A percentile compares a stretch with the other conserved stretches of the same genome.
phyloP scores from a whole-genome alignment of 2,797 vertebrate genomes.

The Notamacropus eugenii region DNA sequence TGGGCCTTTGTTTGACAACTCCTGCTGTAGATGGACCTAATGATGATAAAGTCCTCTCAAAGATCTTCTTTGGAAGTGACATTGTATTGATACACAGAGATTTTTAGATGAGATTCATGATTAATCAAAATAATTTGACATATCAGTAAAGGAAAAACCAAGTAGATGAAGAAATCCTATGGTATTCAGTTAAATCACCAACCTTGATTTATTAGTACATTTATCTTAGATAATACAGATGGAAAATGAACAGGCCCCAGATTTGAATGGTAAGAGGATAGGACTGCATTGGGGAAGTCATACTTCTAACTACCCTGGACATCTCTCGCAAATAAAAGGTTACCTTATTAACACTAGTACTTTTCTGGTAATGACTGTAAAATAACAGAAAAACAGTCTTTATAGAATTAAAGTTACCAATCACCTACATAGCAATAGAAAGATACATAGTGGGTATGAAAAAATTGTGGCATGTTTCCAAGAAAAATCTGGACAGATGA shows the following conservation, averaged over 20 bases:
- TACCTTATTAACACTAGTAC: not conserved
- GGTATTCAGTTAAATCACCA: not conserved
- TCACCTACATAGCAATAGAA: not conserved
- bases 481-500: not conserved
- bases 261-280: not conserved
- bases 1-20: not conserved
- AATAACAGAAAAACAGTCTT: not conserved
- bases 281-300: not conserved
- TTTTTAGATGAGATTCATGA: not conserved
- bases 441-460: not conserved
- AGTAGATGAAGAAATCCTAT: not conserved
- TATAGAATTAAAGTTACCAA: not conserved
- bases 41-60: not conserved
- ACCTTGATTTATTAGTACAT: not conserved
- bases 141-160: not conserved
- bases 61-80: not conserved
- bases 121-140: not conserved
- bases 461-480: not conserved
- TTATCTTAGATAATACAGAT: not conserved
- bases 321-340: not conserved
- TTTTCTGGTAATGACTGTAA: not conserved
- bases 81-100: not conserved
- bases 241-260: not conserved
- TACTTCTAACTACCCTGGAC: not conserved
- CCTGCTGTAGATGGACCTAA: not conserved